Evolutionary conservation across 92 coral and sea anemone genomes (phyloP), one percentile per base, ranked within the genome.

Genomic region (Anthopleura xanthogrammica): DNA sequence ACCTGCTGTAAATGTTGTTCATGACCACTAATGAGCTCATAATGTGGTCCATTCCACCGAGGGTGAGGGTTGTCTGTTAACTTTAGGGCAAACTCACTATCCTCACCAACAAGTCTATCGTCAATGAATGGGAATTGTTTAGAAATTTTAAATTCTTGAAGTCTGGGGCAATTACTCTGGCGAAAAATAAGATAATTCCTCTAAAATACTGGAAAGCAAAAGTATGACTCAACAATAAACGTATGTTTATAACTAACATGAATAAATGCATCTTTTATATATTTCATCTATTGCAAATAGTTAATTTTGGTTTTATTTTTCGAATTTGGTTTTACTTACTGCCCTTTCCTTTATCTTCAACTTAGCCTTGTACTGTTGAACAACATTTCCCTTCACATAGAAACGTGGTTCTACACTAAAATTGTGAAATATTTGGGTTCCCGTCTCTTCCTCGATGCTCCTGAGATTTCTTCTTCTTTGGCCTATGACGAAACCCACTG

Each of bases 121-220:
- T 68, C 74, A 68, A 68, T 68, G 74, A 68, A 68, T 68, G 74
- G 74, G 41, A 68, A 68, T 11, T 68, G 29, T 68, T 68, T 68
- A 16, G 1, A 22, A 12, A 7, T 2, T 5, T 22, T 12, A 68
- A 68, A 68, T 13, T 43, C 74, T 68, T 4, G 74, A 24, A 68
- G 41, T 36, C 74, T 68, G 7, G 20, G 74, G 4, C 46, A 68
- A 36, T 68, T 68, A 42, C 74, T n/a, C 74, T 68, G 74, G 22
- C 2, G 11, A 68, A 16, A 24, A 29, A 68, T 23, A 68, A 2
- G 50, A 46, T 29, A 29, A 29, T 29, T 29, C 36, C 36, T 29
- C 36, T 29, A 29, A 29, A 29, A 0, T 29, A 29, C 36, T 29
- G 36, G 36, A 29, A 29, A 29, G 36, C 36, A 29, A 29, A 29